These are phyloP conservation scores for Macrocentrus cingulum DNA, from an alignment of 1,140 invertebrate species.

Conservation along the genomic window DNA sequence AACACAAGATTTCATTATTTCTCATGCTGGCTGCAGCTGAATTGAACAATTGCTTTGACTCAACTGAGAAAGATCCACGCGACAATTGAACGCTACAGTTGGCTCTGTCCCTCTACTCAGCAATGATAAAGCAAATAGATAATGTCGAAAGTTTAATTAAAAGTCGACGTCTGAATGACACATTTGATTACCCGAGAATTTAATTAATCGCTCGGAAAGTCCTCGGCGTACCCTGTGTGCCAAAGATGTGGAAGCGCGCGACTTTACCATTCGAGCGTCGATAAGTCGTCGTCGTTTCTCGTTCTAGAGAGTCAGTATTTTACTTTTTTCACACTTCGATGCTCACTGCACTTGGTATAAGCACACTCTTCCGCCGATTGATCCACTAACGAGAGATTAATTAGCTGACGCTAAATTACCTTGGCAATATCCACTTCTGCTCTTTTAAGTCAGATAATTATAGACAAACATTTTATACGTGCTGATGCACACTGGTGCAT, in stretches of 20 bases:
- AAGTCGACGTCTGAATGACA: conserved; percentile 59
- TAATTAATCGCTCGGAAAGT: conserved; percentile 58
- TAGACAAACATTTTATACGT: background rate
- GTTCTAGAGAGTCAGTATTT: background rate
- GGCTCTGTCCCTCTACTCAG: too few relatives aligned
- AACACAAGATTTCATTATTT: background rate
- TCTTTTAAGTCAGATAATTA: conserved; percentile 8
- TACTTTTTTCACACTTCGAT: conserved; percentile 14
- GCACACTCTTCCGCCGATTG: conserved; percentile 26
- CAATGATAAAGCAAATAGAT: conserved; percentile 61
- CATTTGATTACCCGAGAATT: conserved; percentile 61
- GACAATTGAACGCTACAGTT: background rate
- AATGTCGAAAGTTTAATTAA: conserved; percentile 61
- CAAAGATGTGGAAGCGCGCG: conserved; percentile 20
- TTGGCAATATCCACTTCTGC: conserved; percentile 16
- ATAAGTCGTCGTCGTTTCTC: conserved; percentile 42
- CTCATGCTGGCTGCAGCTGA: background rate
- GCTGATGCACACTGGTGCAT: too few relatives aligned
- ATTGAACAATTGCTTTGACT: background rate
- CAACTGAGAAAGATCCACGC: background rate
- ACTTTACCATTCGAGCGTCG: conserved; percentile 28
- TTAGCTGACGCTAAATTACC: conserved; percentile 41
- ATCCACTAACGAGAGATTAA: conserved; percentile 45
- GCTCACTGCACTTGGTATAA: conserved; percentile 15
- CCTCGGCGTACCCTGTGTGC: conserved; percentile 12